Conservation (phyloP, 1,140 invertebrate species). For the Zaprionus davidi region DNA sequence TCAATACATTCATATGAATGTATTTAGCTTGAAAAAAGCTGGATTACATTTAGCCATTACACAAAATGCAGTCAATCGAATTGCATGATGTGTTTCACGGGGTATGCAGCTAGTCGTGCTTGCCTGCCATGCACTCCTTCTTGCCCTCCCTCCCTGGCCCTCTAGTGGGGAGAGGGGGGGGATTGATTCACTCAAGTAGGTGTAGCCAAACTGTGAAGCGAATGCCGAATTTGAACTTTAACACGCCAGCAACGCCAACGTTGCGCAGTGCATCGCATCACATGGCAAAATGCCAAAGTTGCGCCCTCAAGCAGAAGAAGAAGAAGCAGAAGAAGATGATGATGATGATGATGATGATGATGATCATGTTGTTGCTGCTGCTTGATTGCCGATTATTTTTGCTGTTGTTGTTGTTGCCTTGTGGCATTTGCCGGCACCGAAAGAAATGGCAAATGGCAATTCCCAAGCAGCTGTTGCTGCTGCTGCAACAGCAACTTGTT, state of each 20-base stretch:
- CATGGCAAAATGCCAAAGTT: conserved; percentile 69
- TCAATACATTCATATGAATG: no score
- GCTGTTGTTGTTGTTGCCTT: conserved; percentile 47
- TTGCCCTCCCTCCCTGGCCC: no score
- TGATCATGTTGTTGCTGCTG: conserved; percentile 1
- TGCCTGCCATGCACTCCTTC: background rate
- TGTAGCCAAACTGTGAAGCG: conserved; percentile 38
- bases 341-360: conserved; percentile 8
- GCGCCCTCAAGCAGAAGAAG: conserved; percentile 9
- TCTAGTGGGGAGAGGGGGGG: background rate
- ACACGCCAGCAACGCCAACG: conserved; percentile 54
- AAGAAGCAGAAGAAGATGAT: background rate
- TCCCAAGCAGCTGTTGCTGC: conserved; percentile 43
- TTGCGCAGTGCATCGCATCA: conserved; percentile 4
- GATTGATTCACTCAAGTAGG: conserved; percentile 38
- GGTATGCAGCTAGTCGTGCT: conserved; percentile 5
- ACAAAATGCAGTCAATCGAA: background rate
- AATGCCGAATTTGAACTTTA: conserved; percentile 75
- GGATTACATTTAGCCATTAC: no score
- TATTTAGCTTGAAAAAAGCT: no score
- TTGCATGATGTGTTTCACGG: background rate
- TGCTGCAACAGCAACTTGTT: conserved; percentile 25
- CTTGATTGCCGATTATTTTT: conserved; percentile 5
- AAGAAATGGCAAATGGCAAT: conserved; percentile 78
- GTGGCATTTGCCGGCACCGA: conserved; percentile 72